Percentiles rank a stretch among this genome's conserved stretches.
These are phyloP conservation scores for Montipora capricornis DNA, from an alignment of 64 coral and sea anemone species.

Conservation along the genomic window DNA sequence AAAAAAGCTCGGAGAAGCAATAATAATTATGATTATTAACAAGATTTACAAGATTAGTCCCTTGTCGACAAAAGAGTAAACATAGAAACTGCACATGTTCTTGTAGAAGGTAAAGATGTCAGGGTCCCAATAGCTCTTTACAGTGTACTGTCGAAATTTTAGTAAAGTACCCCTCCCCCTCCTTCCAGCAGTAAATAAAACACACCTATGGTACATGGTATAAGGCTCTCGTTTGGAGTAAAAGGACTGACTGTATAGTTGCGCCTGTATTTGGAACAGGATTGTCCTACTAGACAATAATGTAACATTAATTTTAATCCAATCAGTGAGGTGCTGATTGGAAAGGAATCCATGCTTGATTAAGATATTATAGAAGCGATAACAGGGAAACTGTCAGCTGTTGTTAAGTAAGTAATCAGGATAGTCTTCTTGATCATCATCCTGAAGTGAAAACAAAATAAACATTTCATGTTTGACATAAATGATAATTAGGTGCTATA, in stretches of 20 bases:
- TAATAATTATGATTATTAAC: no score
- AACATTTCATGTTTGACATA: neutral
- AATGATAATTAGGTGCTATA: neutral
- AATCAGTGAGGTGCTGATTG: neutral
- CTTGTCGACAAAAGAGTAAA: no score
- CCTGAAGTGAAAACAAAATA: neutral
- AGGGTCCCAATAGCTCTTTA: no score
- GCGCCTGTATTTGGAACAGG: neutral
- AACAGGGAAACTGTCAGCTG: neutral
- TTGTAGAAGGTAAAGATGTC: no score
- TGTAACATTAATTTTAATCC: neutral
- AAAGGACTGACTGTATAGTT: neutral
- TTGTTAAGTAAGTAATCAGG: neutral
- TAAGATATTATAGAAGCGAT: neutral
- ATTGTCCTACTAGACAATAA: neutral
- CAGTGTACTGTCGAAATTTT: no score
- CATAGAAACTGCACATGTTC: no score
- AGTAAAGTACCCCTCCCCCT: no score
- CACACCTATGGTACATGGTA: no score
- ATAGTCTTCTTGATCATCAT: conserved; percentile 36
- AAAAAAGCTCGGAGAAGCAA: no score
- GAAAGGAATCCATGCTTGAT: neutral
- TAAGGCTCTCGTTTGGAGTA: no score
- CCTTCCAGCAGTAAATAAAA: no score
- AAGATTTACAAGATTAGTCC: no score